Evolutionary conservation across 2,113 vertebrate genomes (phyloP).

Genomic region (Hemiprocne comata): DNA sequence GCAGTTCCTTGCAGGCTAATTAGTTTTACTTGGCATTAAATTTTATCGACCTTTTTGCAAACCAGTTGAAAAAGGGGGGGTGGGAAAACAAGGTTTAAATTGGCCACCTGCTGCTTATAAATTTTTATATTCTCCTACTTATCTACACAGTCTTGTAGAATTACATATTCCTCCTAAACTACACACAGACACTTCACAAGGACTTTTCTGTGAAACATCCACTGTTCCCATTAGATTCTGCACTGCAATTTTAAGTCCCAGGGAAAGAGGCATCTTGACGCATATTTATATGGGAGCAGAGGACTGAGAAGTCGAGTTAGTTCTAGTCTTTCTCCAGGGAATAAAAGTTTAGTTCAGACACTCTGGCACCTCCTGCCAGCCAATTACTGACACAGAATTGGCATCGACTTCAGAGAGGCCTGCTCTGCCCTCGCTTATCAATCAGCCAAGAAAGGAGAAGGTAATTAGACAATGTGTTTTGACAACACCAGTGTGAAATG

Average conservation of each 20-base stretch:
- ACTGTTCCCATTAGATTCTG: constrained; percentile 32
- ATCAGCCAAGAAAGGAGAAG: constrained; percentile 56
- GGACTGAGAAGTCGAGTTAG: constrained; percentile 11
- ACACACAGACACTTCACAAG: neutral
- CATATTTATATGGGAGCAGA: neutral
- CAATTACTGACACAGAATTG: constrained; percentile 41
- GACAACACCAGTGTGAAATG: constrained; percentile 49
- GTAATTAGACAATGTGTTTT: constrained; percentile 70
- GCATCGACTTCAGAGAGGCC: constrained; percentile 52
- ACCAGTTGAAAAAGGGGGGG: neutral
- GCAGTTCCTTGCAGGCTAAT: constrained; percentile 56
- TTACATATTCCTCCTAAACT: constrained; percentile 45
- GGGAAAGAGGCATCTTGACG: constrained; percentile 19
- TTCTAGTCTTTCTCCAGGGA: constrained; percentile 48
- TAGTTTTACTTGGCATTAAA: constrained; percentile 51
- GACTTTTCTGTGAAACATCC: constrained; percentile 35
- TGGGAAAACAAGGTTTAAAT: neutral
- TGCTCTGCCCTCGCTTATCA: constrained; percentile 64
- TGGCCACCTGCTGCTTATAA: constrained; percentile 36
- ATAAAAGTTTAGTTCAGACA: constrained; percentile 17
- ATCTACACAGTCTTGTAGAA: constrained; percentile 26
- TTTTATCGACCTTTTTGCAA: constrained; percentile 27
- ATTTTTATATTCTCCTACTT: constrained; percentile 40
- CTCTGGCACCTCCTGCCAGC: constrained; percentile 50
- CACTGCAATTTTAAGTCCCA: constrained; percentile 18